Evolutionary conservation across 2,797 vertebrate genomes (phyloP).

Genomic region (Gambusia yucatana): DNA sequence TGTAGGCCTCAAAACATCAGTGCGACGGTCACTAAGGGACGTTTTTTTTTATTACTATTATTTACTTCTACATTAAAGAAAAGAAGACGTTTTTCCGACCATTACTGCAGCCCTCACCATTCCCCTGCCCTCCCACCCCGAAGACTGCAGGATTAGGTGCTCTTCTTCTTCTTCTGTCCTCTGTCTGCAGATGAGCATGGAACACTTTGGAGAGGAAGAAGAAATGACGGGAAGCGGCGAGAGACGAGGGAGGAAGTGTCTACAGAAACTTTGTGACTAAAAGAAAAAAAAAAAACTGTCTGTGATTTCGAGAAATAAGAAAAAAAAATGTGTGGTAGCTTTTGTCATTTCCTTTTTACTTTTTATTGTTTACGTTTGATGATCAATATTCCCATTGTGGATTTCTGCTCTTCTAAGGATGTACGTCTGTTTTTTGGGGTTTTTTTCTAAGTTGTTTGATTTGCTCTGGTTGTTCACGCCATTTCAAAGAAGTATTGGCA

Average conservation of each 20-base stretch:
- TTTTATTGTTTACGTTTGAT: constrained; percentile 72
- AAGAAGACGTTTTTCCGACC: constrained; percentile 46
- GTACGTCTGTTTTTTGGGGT: constrained; percentile 60
- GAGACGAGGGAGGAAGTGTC: constrained; percentile 59
- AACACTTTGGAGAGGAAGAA: constrained; percentile 58
- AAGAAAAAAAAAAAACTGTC: constrained; percentile 70
- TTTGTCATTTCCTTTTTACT: constrained; percentile 76
- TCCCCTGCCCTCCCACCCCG: constrained; percentile 21
- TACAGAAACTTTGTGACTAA: constrained; percentile 74
- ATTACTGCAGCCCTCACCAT: constrained; percentile 28
- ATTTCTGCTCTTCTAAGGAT: constrained; percentile 73
- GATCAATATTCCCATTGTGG: constrained; percentile 77
- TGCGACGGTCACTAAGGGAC: constrained; percentile 57
- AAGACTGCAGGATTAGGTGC: constrained; percentile 76
- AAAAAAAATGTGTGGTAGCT: constrained; percentile 80
- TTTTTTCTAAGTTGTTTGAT: constrained; percentile 64
- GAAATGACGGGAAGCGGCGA: constrained; percentile 50
- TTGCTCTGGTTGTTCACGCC: constrained; percentile 77
- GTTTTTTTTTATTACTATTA: neutral
- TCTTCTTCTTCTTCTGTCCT: constrained; percentile 61
- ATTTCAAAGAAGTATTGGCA: constrained; percentile 79
- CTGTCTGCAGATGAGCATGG: constrained; percentile 49
- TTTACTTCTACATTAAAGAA: constrained; percentile 53
- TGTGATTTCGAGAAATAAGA: constrained; percentile 74
- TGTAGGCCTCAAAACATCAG: constrained; percentile 55